Percentiles rank a stretch among this genome's conserved stretches.
phyloP scores from a whole-genome alignment of 1,140 invertebrate species.

The Nebria ingens region DNA sequence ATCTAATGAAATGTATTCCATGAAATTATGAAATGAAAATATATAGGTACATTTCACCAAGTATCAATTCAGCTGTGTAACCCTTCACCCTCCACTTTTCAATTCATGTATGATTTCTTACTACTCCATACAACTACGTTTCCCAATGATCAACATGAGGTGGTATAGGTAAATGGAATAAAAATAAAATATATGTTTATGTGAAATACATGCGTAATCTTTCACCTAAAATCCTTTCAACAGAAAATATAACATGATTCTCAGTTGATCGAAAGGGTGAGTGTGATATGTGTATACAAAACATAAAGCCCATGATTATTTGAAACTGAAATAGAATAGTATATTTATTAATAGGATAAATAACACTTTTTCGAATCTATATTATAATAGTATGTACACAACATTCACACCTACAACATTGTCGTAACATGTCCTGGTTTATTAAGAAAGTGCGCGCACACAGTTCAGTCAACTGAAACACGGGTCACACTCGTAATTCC shows the following conservation, averaged over 20 bases:
- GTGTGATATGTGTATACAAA: not conserved
- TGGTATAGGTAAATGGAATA: too few relatives aligned
- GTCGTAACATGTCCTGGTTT: not conserved
- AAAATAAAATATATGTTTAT: constrained; percentile 1
- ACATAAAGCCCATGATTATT: not conserved
- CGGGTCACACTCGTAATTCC: constrained; percentile 67
- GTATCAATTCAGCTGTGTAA: too few relatives aligned
- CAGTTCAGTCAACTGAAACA: constrained; percentile 4
- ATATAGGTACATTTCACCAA: too few relatives aligned
- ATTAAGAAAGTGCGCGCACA: not conserved
- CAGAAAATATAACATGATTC: too few relatives aligned
- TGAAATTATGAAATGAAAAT: too few relatives aligned
- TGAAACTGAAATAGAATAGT: constrained; percentile 8
- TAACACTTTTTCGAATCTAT: constrained; percentile 7
- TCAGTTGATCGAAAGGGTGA: not conserved
- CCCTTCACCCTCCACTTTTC: not conserved
- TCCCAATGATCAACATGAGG: too few relatives aligned
- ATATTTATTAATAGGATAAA: constrained; percentile 10
- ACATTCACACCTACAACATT: constrained; percentile 21
- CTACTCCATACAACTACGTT: too few relatives aligned
- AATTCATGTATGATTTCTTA: too few relatives aligned
- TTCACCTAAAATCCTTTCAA: too few relatives aligned
- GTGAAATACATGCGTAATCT: too few relatives aligned
- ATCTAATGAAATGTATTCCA: too few relatives aligned
- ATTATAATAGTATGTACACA: constrained; percentile 26